Base-by-base conservation (phyloP, 1,140 invertebrate genomes). In the Aphidius ervi region DNA sequence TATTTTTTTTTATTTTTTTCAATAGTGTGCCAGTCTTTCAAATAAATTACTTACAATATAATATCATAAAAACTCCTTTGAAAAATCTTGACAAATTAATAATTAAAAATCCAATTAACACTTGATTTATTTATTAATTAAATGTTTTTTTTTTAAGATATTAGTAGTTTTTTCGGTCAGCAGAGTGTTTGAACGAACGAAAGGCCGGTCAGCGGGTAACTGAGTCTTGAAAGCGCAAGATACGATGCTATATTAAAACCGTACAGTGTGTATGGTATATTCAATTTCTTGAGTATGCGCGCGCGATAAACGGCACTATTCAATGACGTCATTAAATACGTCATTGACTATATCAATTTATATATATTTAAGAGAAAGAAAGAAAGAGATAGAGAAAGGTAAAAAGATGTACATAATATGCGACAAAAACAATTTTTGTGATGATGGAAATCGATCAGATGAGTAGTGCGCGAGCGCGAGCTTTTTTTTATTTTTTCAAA, bases 211-310 rank as follows among this genome's bases (percentile, higher is more conserved):
- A 72, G 73, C 75, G 74, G 70, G 75, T 77, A 76, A 78, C 76
- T 77, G 76, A 78, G 72, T 76, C 73, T 72, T 73, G 70, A 74
- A 68, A 70, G 73, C 71, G 72, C 70, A 69, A 69, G 68, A 70
- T 72, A 70, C 73, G 67, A 73, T 73, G 70, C 74, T 78, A 78
- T 78, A 78, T 78, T 77, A 77, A 78, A 78, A 78, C 75, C 75
- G 76, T 76, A 75, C 72, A 70, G 74, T 75, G 74, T 77, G 74
- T 76, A 77, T 16, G 16, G 16, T 16, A 31, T 31, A 31, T 31
- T 31, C 23, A 31, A 31, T 31, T 31, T 31, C 23, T 31, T 31
- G 23, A 31, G 23, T 31, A 31, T 31, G 23, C 23, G 74, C 7
- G 49, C 37, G 47, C 72, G 70, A 67, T 70, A 70, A 66, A 66